Evolutionary conservation across 2,113 vertebrate genomes (phyloP).

Genomic region (Thymallus thymallus): DNA sequence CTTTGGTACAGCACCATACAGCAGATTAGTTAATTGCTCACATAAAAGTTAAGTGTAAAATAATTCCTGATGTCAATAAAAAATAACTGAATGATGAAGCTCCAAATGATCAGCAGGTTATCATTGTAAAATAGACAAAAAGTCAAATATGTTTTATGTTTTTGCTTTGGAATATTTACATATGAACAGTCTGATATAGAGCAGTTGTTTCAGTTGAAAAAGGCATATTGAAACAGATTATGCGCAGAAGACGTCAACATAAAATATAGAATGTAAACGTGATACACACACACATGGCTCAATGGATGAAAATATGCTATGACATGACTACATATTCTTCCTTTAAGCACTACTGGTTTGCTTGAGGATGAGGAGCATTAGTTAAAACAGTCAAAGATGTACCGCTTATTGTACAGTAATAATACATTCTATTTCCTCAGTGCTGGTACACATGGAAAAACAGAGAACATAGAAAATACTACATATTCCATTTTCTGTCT

Average conservation of each 20-base stretch:
- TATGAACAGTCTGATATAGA: slow-evolving; percentile 59
- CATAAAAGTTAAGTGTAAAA: slow-evolving; percentile 66
- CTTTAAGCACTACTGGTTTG: slow-evolving; percentile 73
- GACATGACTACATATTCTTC: slow-evolving; percentile 59
- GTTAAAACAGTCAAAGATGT: slow-evolving; percentile 79
- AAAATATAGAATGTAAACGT: slow-evolving; percentile 71
- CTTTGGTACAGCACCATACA: slow-evolving; percentile 83
- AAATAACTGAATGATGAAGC: slow-evolving; percentile 58
- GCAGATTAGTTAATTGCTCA: slow-evolving; percentile 73
- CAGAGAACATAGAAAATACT: slow-evolving; percentile 74
- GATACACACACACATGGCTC: slow-evolving; percentile 61
- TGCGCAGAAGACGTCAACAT: slow-evolving; percentile 55
- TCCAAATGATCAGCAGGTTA: slow-evolving; percentile 58
- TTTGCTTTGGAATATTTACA: slow-evolving; percentile 67
- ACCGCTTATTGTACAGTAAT: slow-evolving; percentile 78
- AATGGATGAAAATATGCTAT: slow-evolving; percentile 61
- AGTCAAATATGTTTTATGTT: slow-evolving; percentile 35
- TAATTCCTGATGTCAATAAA: slow-evolving; percentile 68
- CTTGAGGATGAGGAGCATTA: slow-evolving; percentile 75
- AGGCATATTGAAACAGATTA: slow-evolving; percentile 50
- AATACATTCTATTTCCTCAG: slow-evolving; percentile 81
- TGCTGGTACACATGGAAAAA: slow-evolving; percentile 80
- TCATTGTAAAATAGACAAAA: slow-evolving; percentile 48
- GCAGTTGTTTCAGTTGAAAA: slow-evolving; percentile 34
- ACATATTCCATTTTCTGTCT: slow-evolving; percentile 69